Conservation (phyloP, 1,140 invertebrate genomes). For the Ctenoplectra terminalis region DNA sequence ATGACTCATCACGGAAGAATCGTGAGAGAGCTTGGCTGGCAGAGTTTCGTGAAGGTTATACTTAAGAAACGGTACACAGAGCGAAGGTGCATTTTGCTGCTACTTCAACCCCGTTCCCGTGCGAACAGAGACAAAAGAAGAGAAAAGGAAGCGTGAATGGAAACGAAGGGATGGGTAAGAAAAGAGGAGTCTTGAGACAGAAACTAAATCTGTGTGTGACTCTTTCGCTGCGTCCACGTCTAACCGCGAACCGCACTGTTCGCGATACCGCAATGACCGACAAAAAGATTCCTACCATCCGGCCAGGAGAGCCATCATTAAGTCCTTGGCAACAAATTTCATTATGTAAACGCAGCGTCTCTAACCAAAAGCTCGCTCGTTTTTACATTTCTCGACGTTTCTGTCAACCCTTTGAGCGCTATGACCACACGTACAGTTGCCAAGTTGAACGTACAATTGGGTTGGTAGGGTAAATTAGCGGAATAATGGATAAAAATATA, state of each 20-base stretch:
- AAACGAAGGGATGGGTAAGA: background rate
- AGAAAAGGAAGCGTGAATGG: background rate
- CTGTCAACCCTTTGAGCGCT: no score
- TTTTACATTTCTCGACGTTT: background rate
- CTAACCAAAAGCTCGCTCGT: background rate
- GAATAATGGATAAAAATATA: no score
- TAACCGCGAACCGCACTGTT: constrained; percentile 60
- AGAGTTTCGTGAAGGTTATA: constrained; percentile 46
- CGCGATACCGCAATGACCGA: constrained; percentile 36
- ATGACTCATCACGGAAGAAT: constrained; percentile 13
- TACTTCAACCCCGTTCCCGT: constrained; percentile 3
- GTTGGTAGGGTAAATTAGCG: no score
- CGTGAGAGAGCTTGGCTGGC: constrained; percentile 55
- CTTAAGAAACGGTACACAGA: constrained; percentile 55
- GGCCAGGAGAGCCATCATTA: constrained; percentile 18
- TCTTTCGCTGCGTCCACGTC: constrained; percentile 42
- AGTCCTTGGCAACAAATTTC: constrained; percentile 55
- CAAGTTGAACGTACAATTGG: background rate
- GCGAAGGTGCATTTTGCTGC: constrained; percentile 16
- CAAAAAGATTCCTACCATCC: constrained; percentile 23
- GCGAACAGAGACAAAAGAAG: constrained; percentile 42
- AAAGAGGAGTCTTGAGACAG: constrained; percentile 24
- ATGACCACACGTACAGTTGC: no score
- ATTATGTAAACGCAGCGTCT: constrained; percentile 55
- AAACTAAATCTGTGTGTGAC: constrained; percentile 63